Base-by-base conservation (phyloP, 2,888 invertebrate species). In the Dasypolia templi region DNA sequence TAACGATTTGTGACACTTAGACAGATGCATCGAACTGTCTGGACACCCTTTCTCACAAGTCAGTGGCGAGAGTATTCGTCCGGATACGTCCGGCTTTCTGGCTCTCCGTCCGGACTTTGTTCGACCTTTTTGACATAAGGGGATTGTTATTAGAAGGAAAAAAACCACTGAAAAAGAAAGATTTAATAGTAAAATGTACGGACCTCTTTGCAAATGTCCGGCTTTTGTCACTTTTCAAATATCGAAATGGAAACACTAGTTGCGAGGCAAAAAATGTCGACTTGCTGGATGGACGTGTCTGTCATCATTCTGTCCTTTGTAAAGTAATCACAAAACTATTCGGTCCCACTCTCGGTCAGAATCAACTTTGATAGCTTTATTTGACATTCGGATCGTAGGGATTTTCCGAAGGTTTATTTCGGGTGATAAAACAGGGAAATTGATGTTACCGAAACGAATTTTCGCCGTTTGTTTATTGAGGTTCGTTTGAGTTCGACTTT, bases 221-320 rank as follows among this genome's bases (percentile, higher is more conserved):
- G 6, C 1, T 39, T 39, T 61, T n/a, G 17, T 51, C 12, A 11
- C 1, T n/a, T 35, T n/a, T 17, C 6, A 26, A 11, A 32, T 58
- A 32, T 58, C 2, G 7, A 17, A n/a, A 59, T 35, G 6, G 11
- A 11, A 26, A 29, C 22, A 12, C 1, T 22, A 17, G 22, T 46
- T 32, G 42, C 19, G 35, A 51, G n/a, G 51, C 56, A 77, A 70
- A 79, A 68, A 81, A 82, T 46, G 55, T 65, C 71, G 39, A 58
- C 77, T 77, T 59, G 69, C 56, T n/a, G 35, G 26, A 22, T 7
- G 12, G 39, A 51, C 35, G 53, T 56, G 59, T 53, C 44, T 64
- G 82, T 81, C 77, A 84, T 81, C 77, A 84, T 56, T 66, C 29
- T 35, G n/a, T 22, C 64, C 61, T 84, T 65, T 70, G 82, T 84